A percentile compares a stretch with the other conserved stretches of the same genome.
phyloP scores from a whole-genome alignment of 53 echinoderm and acorn worm species.

The Luidia sarsii region DNA sequence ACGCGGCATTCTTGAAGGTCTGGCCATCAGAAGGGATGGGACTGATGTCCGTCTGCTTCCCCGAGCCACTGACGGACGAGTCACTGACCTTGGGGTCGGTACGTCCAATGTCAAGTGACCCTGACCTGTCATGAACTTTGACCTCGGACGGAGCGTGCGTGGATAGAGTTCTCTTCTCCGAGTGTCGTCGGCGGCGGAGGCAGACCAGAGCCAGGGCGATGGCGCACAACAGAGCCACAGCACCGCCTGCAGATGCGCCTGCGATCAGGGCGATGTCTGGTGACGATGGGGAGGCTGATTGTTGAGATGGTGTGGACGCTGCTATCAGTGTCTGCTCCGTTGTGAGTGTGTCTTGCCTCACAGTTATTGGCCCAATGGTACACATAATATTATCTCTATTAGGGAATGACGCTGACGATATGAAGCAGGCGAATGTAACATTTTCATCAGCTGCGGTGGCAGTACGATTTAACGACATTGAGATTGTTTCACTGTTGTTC shows the following conservation, averaged over 20 bases:
- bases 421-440: background rate
- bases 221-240: background rate
- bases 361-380: conserved; percentile 17
- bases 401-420: conserved; percentile 2
- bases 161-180: background rate
- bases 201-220: background rate
- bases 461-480: background rate
- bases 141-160: too few species aligned
- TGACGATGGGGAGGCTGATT: background rate
- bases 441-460: background rate
- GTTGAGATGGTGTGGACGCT: background rate
- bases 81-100: too few species aligned
- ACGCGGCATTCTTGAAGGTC: too few species aligned
- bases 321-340: background rate
- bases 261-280: background rate
- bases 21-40: too few species aligned
- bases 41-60: too few species aligned
- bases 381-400: background rate
- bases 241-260: conserved; percentile 18
- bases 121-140: too few species aligned
- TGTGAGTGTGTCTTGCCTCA: background rate
- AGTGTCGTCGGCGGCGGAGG: background rate
- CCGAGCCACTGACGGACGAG: too few species aligned
- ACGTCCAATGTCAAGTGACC: too few species aligned
- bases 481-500: background rate